Evolutionary conservation across 2,113 vertebrate genomes (phyloP).

Genomic region (Tyto alba): DNA sequence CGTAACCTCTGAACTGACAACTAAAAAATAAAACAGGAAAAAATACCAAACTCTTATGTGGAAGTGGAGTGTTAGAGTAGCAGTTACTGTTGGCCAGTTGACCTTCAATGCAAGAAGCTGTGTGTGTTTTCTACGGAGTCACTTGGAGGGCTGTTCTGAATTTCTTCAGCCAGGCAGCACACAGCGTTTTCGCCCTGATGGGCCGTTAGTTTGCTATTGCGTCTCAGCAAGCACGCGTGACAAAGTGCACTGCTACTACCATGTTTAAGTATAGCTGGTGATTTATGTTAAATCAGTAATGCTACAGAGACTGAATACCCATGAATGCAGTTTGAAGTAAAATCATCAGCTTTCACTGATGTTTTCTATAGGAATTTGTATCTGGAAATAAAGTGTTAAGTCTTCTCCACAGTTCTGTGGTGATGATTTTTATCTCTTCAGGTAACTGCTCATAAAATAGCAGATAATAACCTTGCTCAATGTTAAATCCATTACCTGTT

Average conservation of each 20-base stretch:
- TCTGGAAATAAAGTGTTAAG: not conserved
- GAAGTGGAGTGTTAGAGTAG: not conserved
- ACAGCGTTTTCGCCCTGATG: too few species aligned
- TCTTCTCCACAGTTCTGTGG: not conserved
- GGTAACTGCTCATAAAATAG: constrained; percentile 9
- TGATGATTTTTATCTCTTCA: not conserved
- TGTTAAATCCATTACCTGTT: constrained; percentile 44
- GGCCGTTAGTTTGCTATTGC: fast-evolving
- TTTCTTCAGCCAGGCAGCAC: not conserved
- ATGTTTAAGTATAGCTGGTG: not conserved
- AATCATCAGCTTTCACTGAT: not conserved
- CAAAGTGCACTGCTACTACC: not conserved
- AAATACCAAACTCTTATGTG: not conserved
- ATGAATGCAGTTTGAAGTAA: not conserved
- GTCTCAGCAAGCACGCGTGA: not conserved
- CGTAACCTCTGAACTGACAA: not conserved
- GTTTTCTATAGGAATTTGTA: not conserved
- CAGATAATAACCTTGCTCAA: constrained; percentile 35
- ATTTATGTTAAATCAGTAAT: fast-evolving
- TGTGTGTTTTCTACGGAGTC: not conserved
- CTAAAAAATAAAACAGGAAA: not conserved
- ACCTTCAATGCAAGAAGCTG: not conserved
- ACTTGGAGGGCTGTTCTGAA: not conserved
- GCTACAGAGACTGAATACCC: not conserved
- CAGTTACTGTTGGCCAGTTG: not conserved